A percentile compares a stretch with the other conserved stretches of the same genome.
These are phyloP conservation scores for Sesia bembeciformis DNA, from an alignment of 2,888 invertebrate genomes.

Conservation along the genomic window DNA sequence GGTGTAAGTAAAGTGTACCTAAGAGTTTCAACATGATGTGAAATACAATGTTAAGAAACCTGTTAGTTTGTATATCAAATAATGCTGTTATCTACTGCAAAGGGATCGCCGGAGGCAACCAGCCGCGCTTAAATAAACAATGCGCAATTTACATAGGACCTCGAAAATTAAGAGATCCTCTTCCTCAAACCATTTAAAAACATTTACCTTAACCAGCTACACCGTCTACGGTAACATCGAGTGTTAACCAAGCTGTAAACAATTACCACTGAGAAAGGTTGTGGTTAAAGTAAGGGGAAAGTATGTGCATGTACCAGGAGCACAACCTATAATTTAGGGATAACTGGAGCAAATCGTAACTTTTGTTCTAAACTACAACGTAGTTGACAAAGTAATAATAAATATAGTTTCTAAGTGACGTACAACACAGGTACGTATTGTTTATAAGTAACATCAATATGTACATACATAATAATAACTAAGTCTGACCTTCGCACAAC, in stretches of 20 bases:
- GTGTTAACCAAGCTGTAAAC: slow-evolving; percentile 16
- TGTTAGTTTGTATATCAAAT: slow-evolving; percentile 29
- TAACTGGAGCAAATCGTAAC: slow-evolving; percentile 47
- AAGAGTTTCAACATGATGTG: slow-evolving; percentile 24
- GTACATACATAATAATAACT: slow-evolving; percentile 33
- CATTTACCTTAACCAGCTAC: neutral
- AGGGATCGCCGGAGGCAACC: slow-evolving; percentile 10
- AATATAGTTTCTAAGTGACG: neutral
- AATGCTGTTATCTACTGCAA: slow-evolving; percentile 16
- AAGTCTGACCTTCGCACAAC: slow-evolving; percentile 46
- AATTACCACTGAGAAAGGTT: slow-evolving; percentile 6
- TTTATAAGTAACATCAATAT: neutral
- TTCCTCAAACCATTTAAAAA: slow-evolving; percentile 15
- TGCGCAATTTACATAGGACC: slow-evolving; percentile 18
- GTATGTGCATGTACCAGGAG: slow-evolving; percentile 31
- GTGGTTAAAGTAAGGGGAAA: slow-evolving; percentile 31
- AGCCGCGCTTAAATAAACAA: slow-evolving; percentile 12
- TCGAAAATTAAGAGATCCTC: slow-evolving; percentile 12
- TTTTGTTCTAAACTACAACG: slow-evolving; percentile 8
- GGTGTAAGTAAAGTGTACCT: slow-evolving; percentile 28
- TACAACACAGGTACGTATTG: neutral
- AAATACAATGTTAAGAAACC: slow-evolving; percentile 26
- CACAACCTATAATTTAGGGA: slow-evolving; percentile 37
- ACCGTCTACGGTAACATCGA: slow-evolving; percentile 8
- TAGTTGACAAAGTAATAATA: neutral